phyloP scores from a whole-genome alignment of 2,888 invertebrate species.

The Callinectes sapidus region DNA sequence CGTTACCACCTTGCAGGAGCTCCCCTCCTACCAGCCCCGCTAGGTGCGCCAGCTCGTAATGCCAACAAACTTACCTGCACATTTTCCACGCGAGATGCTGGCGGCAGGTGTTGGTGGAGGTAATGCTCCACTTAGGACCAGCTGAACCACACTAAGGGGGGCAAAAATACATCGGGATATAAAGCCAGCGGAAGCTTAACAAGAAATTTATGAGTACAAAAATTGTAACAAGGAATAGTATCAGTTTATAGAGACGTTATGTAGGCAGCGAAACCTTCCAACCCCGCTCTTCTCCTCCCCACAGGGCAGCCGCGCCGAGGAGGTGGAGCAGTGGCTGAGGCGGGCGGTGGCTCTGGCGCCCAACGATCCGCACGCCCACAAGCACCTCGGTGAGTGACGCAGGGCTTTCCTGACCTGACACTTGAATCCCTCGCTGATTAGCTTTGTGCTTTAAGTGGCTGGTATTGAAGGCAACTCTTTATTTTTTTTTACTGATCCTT shows the following conservation, averaged over 20 bases:
- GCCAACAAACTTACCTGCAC: conserved; percentile 31
- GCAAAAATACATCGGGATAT: conserved; percentile 18
- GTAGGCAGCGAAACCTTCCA: background rate
- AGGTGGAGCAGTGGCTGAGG: conserved; percentile 77
- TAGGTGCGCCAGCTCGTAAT: conserved; percentile 5
- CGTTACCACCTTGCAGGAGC: background rate
- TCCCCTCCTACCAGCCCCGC: background rate
- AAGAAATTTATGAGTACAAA: conserved; percentile 1
- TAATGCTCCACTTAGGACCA: conserved; percentile 33
- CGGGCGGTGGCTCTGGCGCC: conserved; percentile 76
- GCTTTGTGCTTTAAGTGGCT: background rate
- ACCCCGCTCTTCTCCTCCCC: conserved; percentile 37
- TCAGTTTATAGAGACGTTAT: conserved; percentile 16
- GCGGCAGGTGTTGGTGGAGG: conserved; percentile 33
- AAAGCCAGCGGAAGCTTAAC: conserved; percentile 24
- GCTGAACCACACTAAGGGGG: conserved; percentile 17
- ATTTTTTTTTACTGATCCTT: background rate
- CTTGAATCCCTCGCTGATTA: background rate
- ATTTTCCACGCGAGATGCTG: conserved; percentile 24
- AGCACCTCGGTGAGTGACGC: conserved; percentile 73
- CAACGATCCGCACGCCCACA: conserved; percentile 76
- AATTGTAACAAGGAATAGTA: background rate
- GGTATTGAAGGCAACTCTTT: background rate
- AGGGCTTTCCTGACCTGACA: background rate
- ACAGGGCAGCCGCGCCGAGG: conserved; percentile 75